A percentile compares a stretch with the other conserved stretches of the same genome.
Conservation (phyloP, 1,140 invertebrate species). For the Odontomachus brunneus region DNA sequence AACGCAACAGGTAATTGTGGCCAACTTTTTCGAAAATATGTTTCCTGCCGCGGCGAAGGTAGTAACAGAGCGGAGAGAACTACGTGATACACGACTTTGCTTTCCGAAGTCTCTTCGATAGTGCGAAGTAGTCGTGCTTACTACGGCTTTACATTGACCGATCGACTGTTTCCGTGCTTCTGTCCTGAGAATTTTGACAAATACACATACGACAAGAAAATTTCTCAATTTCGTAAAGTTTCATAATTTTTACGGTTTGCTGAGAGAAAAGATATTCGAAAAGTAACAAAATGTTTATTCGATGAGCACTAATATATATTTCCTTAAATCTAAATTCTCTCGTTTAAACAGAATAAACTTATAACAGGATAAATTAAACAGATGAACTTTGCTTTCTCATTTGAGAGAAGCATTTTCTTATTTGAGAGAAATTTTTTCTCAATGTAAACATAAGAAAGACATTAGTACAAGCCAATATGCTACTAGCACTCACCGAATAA, state of each 20-base stretch:
- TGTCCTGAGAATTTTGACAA: conserved; percentile 12
- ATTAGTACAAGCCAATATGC: no score
- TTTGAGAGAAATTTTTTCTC: no score
- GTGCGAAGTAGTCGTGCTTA: conserved; percentile 14
- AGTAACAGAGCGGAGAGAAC: background rate
- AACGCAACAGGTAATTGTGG: conserved; percentile 21
- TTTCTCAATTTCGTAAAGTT: background rate
- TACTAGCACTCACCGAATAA: no score
- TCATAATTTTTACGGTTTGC: background rate
- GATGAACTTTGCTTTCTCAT: no score
- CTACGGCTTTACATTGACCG: conserved; percentile 38
- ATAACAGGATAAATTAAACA: no score
- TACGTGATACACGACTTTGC: conserved; percentile 47
- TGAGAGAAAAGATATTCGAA: no score
- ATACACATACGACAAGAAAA: background rate
- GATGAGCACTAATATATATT: no score
- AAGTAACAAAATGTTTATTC: no score
- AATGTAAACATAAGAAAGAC: no score
- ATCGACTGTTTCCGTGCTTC: conserved; percentile 25
- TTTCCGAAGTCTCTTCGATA: conserved; percentile 10
- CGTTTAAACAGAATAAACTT: no score
- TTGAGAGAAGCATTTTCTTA: no score
- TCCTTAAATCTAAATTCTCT: no score
- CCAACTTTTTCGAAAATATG: conserved; percentile 12
- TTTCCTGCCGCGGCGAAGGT: background rate